Conservation (phyloP, 2,113 vertebrate genomes). For the Phylloscopus trochiloides region DNA sequence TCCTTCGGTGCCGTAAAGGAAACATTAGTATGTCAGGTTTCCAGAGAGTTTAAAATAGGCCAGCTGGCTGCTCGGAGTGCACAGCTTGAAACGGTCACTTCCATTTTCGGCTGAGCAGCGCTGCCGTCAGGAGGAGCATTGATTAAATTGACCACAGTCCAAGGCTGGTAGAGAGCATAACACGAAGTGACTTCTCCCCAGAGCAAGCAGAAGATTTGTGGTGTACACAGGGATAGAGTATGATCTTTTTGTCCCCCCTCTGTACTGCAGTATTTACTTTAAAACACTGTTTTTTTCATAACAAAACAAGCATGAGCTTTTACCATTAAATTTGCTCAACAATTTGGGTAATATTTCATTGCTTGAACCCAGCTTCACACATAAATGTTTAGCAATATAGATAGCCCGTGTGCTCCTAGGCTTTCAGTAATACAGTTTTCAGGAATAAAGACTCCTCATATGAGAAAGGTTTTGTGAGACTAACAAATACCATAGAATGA, state of each 20-base stretch:
- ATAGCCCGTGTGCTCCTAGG: neutral
- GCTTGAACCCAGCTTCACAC: neutral
- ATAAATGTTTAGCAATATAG: neutral
- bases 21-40: slow-evolving; percentile 35
- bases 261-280: neutral
- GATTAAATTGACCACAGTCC: slow-evolving; percentile 34
- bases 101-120: neutral
- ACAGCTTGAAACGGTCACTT: slow-evolving; percentile 49
- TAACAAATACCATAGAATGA: neutral
- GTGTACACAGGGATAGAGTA: neutral
- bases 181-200: neutral
- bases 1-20: neutral
- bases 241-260: neutral
- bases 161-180: slow-evolving; percentile 17
- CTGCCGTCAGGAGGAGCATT: slow-evolving; percentile 46
- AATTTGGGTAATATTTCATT: neutral
- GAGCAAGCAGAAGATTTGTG: neutral
- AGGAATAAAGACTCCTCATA: neutral
- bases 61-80: slow-evolving; percentile 28
- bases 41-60: slow-evolving; percentile 35
- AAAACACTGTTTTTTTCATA: neutral
- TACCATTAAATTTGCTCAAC: neutral
- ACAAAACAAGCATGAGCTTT: neutral
- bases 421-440: neutral
- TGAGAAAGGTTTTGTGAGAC: neutral